A percentile compares a stretch with the other conserved stretches of the same genome.
Conservation (phyloP, 2,888 invertebrate species). For the Amorpha juglandis region DNA sequence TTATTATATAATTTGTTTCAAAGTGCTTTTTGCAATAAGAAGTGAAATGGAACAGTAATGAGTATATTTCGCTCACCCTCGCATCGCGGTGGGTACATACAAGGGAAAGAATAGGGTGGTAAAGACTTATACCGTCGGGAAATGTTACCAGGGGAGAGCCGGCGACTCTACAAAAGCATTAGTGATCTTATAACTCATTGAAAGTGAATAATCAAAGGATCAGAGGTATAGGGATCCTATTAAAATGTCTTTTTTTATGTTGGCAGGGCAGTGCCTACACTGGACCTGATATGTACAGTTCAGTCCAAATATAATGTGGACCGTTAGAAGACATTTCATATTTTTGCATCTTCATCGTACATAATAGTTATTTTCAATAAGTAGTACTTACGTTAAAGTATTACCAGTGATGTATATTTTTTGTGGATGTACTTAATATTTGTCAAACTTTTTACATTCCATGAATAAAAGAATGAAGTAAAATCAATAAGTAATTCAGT, state of each 20-base stretch:
- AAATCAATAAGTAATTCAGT: slow-evolving; percentile 38
- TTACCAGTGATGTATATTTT: too few species aligned
- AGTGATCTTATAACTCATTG: slow-evolving; percentile 10
- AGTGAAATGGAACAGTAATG: slow-evolving; percentile 68
- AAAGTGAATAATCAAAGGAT: background rate
- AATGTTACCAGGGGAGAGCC: slow-evolving; percentile 39
- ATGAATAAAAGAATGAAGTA: slow-evolving; percentile 25
- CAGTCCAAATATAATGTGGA: too few species aligned
- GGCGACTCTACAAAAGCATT: slow-evolving; percentile 14
- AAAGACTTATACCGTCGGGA: slow-evolving; percentile 48
- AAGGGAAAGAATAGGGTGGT: slow-evolving; percentile 64
- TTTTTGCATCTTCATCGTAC: too few species aligned
- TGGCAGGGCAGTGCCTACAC: background rate
- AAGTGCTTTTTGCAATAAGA: slow-evolving; percentile 58
- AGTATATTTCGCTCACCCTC: slow-evolving; percentile 54
- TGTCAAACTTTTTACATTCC: background rate
- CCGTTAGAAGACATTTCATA: too few species aligned
- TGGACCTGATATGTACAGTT: too few species aligned
- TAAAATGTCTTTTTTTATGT: background rate
- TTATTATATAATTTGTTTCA: background rate
- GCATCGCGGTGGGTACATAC: slow-evolving; percentile 46
- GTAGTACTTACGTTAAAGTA: too few species aligned
- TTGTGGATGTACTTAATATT: background rate
- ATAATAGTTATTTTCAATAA: too few species aligned
- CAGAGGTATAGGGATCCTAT: background rate